Evolutionary conservation across 2,797 vertebrate genomes (phyloP), one percentile per base, ranked within the genome.

Genomic region (Epinephelus coioides): DNA sequence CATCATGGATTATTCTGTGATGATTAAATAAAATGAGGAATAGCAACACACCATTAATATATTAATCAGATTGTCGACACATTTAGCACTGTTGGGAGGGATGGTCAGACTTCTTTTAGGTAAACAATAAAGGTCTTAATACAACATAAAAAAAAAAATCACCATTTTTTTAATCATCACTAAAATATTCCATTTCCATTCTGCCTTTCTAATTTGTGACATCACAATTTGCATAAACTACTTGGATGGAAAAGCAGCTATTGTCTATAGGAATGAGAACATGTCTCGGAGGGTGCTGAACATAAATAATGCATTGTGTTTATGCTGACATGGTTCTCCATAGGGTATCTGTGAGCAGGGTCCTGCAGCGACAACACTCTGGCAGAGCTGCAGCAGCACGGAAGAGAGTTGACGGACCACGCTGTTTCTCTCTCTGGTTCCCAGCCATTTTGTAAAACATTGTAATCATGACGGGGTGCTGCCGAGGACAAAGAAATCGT

Each of bases 251-350:
- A 56, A 44, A 51, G 17, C 72, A 65, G 75, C 70, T 49, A 68
- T 85, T 84, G 84, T 85, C 67, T 83, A 1, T 11, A 53, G 40
- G 76, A 69, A 25, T 9, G 64, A 73, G 69, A 77, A 54, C 27
- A 38, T 2, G 70, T 81, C 85, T 78, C 79, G 2, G 4, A 61
- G 67, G 85, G 38, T 30, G 69, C 56, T 3, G 19, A 18, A 47
- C 70, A 83, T 90, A 78, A 91, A 91, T 86, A 88, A 86, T 88
- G 69, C 50, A 81, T 78, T 3, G 75, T 83, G 83, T 91, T 86
- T 81, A 54, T 56, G 76, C 85, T 68, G 61, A 72, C 62, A 34
- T 2, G 1, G 9, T 57, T 67, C 74, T 85, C 83, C 75, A 17
- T 43, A 6, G 83, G 64, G 77, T 43, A 15, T 44, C 57, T 2